Conservation (phyloP, 2,797 vertebrate genomes). For the Rousettus madagascariensis region DNA sequence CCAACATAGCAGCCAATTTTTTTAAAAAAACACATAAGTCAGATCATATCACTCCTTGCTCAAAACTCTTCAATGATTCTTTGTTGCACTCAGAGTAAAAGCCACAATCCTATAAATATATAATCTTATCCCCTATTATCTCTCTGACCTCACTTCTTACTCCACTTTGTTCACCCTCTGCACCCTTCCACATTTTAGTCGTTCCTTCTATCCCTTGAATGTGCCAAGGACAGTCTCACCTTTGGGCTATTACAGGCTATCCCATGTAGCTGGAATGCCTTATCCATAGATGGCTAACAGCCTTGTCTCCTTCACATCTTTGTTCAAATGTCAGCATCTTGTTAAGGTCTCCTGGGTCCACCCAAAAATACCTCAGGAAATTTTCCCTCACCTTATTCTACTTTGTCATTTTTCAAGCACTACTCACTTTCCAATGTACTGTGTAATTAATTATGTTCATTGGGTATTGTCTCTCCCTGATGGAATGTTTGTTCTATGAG, state of each 20-base stretch:
- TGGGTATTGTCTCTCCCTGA: background rate
- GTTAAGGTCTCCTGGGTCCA: background rate
- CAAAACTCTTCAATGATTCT: background rate
- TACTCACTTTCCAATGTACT: background rate
- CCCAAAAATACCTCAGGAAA: background rate
- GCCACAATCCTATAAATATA: background rate
- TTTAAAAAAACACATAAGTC: background rate
- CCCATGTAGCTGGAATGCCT: background rate
- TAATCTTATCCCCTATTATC: background rate
- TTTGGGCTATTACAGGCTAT: background rate
- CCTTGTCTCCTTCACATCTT: background rate
- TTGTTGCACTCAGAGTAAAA: background rate
- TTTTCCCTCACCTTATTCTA: background rate
- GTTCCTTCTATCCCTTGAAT: background rate
- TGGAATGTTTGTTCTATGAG: background rate
- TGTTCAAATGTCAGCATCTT: background rate
- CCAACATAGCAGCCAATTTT: background rate
- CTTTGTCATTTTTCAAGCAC: background rate
- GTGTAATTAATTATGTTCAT: background rate
- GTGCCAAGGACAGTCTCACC: background rate
- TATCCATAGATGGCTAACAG: background rate
- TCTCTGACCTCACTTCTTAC: background rate
- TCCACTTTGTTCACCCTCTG: background rate
- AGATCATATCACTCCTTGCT: background rate
- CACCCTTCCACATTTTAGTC: background rate